phyloP scores from a whole-genome alignment of 1,140 invertebrate genomes.

The Hesperophylax magnus region DNA sequence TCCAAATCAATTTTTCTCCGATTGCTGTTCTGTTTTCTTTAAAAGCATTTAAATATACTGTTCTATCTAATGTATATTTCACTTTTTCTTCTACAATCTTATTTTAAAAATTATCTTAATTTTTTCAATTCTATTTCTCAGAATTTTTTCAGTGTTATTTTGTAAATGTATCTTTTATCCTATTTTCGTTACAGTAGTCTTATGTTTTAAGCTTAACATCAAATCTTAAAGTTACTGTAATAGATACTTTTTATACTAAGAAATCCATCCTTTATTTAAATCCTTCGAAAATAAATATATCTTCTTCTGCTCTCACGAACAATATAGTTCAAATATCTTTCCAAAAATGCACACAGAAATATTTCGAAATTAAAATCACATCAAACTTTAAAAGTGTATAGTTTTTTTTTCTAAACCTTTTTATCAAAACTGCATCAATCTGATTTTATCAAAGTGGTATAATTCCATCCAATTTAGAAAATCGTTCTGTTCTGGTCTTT shows the following conservation, averaged over 20 bases:
- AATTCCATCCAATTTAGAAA: not conserved
- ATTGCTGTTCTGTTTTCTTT: not conserved
- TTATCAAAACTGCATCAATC: constrained; percentile 2
- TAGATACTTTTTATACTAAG: not conserved
- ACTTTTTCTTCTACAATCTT: not conserved
- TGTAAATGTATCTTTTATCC: not conserved
- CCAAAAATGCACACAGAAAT: constrained; percentile 47
- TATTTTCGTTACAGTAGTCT: not conserved
- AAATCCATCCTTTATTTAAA: constrained; percentile 38
- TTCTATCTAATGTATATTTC: not conserved
- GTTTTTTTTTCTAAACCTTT: not conserved
- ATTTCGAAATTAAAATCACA: constrained; percentile 50
- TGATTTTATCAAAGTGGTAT: not conserved
- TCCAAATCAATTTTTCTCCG: not conserved
- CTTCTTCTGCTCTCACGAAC: not conserved
- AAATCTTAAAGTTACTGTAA: not conserved
- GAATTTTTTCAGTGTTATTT: not conserved
- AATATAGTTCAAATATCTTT: constrained; percentile 33
- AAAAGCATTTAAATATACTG: not conserved
- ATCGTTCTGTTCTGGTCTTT: not conserved
- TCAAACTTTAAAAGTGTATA: constrained; percentile 43
- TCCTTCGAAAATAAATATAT: constrained; percentile 29
- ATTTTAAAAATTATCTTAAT: not conserved
- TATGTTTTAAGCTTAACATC: not conserved
- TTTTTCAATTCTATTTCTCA: not conserved